Evolutionary conservation across 2,797 vertebrate genomes (phyloP), one percentile per base, ranked within the genome.

Genomic region (Philypnodon macrostomus): DNA sequence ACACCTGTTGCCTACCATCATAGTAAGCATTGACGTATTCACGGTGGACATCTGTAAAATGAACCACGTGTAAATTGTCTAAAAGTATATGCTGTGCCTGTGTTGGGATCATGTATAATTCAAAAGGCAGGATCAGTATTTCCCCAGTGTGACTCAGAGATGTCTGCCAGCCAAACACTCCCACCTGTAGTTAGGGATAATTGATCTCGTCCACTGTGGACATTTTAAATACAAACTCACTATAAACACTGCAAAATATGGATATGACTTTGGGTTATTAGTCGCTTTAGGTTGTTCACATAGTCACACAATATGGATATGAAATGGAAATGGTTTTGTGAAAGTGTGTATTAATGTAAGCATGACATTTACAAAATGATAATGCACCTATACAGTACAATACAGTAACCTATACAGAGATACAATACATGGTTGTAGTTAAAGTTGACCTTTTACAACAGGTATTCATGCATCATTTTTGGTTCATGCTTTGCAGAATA

Each of bases 181-280:
- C 75, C 63, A 77, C 75, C 75, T 83, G 68, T 74, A 73, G 69
- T 75, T 81, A 47, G 56, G 45, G 72, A 74, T 81, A 80, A 81
- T 80, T 76, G 78, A 86, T 79, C 61, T 44, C 13, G 30, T 62
- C 24, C 62, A 71, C 53, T 51, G 48, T 65, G 53, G 65, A 39
- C 42, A 66, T 78, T 70, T 38, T 33, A 47, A 53, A 77, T 52
- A 58, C 57, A 73, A 79, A 75, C 63, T n/a, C n/a, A 57, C 41
- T 45, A 58, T 64, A 53, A 70, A 17, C 21, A 26, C 27, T 55
- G 39, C 21, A 39, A 52, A 55, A 8, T 42, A n/a, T 51, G 24
- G 21, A 41, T 36, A 24, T 29, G 21, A 18, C 26, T 52, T 21
- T 0, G 2, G 1, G 13, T 32, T 23, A 5, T 12, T n/a, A n/a